Base-by-base conservation (phyloP, 2,113 vertebrate genomes). In the Crypturellus undulatus region DNA sequence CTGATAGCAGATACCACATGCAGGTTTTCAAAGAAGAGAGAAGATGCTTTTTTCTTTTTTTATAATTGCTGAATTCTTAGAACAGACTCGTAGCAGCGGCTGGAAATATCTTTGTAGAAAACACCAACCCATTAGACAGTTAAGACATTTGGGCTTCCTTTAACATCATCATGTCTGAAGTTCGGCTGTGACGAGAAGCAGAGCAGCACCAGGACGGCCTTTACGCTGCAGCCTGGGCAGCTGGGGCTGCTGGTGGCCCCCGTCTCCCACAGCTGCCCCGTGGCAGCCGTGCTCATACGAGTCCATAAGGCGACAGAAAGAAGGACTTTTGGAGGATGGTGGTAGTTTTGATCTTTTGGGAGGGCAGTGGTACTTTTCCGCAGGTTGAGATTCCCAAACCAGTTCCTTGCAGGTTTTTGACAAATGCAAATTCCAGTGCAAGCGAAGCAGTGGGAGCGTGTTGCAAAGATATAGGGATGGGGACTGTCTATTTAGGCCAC, bases 101-200 rank as follows among this genome's bases (percentile, higher is more conserved):
- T 90, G 88, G 81, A 88, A 60, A 79, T 60, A 3, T 38, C 47
- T 90, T 88, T 76, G 36, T 10, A 45, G 93, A 90, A 90, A 71
- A 24, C 15, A 51, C 26, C 28, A 59, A 14, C 52, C n/a, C 26
- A 28, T 63, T 49, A 60, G 0, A 0, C 5, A 63, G 10, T 70
- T 94, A 56, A 73, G 93, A 63, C 19, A 17, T 63, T 77, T 70
- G 79, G 14, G 72, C 36, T 43, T 79, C 78, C 68, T 81, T 75
- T 89, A 45, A 63, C 25, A 20, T 70, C 28, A 21, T 63, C 19
- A 54, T 6, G 71, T 52, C 26, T 51, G 34, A 18, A 52, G 54
- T 63, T 13, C 83, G 64, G 51, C 40, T 94, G 79, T n/a, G 64
- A 42, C 40, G 40, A 26, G 54, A 84, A 91, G 70, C 36, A 38